Percentiles rank a stretch among this genome's conserved stretches.
These are phyloP conservation scores for Lepidotrigona ventralis DNA, from an alignment of 1,140 invertebrate genomes.

Conservation along the genomic window DNA sequence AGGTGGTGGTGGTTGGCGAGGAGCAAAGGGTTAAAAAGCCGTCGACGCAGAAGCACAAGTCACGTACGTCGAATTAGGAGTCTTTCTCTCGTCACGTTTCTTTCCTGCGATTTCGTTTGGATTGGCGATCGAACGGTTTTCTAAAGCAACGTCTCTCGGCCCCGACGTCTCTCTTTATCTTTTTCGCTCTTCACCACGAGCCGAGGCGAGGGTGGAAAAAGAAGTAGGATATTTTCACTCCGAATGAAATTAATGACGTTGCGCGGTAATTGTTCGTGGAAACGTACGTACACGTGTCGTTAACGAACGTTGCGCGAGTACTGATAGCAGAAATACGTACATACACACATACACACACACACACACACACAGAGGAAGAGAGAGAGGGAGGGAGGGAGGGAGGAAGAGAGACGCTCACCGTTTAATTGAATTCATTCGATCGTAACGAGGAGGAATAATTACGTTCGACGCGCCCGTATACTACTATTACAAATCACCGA, in stretches of 20 bases:
- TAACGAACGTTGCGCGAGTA: conserved; percentile 36
- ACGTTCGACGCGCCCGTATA: conserved; percentile 63
- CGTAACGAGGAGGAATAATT: conserved; percentile 66
- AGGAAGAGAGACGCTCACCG: conserved; percentile 11
- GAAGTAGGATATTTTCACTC: neutral
- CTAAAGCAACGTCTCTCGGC: neutral
- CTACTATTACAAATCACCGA: conserved; percentile 61
- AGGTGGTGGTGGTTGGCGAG: neutral
- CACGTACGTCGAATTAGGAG: conserved; percentile 44
- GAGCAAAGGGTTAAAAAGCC: conserved; percentile 18
- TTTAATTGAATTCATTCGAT: conserved; percentile 67
- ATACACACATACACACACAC: conserved; percentile 10
- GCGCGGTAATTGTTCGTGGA: conserved; percentile 51
- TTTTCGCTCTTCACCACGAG: neutral
- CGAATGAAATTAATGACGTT: conserved; percentile 9
- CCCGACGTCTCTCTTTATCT: neutral
- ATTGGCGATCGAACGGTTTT: conserved; percentile 33
- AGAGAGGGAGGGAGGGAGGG: neutral
- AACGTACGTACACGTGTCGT: conserved; percentile 50
- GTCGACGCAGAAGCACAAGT: conserved; percentile 10
- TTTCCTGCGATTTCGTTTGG: conserved; percentile 13
- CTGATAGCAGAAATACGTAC: conserved; percentile 8
- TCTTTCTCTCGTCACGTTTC: conserved; percentile 20
- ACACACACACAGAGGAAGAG: conserved; percentile 17
- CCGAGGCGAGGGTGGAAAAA: neutral